A percentile compares a stretch with the other conserved stretches of the same genome.
Evolutionary conservation across 2,113 vertebrate species (phyloP).

Genomic region (Ochotona princeps): DNA sequence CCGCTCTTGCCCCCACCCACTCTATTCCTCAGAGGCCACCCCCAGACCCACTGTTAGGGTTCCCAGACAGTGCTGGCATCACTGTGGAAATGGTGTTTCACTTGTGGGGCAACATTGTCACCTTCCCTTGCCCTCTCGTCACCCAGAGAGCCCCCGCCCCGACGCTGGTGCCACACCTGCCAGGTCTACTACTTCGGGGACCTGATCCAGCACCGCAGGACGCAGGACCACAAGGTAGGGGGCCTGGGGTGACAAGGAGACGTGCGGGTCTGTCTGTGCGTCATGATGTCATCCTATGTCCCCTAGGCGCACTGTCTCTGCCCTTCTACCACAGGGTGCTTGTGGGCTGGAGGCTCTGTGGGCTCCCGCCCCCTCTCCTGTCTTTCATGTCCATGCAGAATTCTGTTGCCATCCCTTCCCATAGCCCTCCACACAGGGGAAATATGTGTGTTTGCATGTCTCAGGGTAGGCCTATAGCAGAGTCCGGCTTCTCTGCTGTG

Average conservation of each 20-base stretch:
- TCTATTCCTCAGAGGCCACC: not conserved
- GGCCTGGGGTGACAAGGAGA: not conserved
- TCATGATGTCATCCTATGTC: not conserved
- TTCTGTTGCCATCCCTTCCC: not conserved
- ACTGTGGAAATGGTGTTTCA: not conserved
- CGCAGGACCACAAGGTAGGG: constrained; percentile 93
- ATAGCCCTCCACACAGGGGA: not conserved
- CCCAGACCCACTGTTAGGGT: not conserved
- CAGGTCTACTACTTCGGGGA: constrained; percentile 93
- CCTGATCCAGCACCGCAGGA: constrained; percentile 93
- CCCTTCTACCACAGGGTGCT: not conserved
- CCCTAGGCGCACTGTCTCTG: not conserved
- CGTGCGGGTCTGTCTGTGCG: not conserved
- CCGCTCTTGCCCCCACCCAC: too few relatives aligned
- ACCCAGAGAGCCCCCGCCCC: constrained; percentile 86
- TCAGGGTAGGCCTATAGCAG: not conserved
- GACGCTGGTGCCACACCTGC: constrained; percentile 95
- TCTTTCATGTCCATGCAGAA: not conserved
- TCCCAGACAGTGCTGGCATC: not conserved
- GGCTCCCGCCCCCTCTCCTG: not conserved
- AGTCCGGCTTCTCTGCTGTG: not conserved
- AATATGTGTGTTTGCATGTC: not conserved
- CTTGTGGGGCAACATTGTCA: not conserved
- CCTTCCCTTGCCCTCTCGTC: not conserved
- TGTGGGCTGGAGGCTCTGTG: not conserved